Conservation (phyloP, 2,888 invertebrate species). For the Amphipoea lucens region DNA sequence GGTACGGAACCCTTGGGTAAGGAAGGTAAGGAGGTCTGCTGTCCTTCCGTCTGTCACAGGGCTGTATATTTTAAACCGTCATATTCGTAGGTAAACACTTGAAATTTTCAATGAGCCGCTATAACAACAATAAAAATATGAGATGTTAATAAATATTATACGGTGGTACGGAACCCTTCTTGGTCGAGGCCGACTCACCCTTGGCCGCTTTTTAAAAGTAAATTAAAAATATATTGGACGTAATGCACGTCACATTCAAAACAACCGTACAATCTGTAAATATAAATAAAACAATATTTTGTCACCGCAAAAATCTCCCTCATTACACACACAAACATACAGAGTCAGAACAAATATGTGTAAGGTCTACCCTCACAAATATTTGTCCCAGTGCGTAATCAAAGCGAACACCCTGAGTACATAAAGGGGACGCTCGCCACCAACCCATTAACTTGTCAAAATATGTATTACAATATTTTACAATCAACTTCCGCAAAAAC, state of each 20-base stretch:
- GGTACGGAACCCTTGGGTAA: too few species aligned
- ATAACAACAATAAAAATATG: background rate
- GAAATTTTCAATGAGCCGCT: background rate
- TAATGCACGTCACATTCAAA: background rate
- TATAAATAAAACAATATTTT: slow-evolving; percentile 7
- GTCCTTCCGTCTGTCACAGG: too few species aligned
- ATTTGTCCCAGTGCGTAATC: slow-evolving; percentile 46
- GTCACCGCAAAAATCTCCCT: slow-evolving; percentile 13
- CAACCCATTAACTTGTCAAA: slow-evolving; percentile 52
- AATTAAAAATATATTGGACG: background rate
- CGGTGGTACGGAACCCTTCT: background rate
- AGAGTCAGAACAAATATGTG: slow-evolving; percentile 50
- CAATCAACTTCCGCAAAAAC: slow-evolving; percentile 42
- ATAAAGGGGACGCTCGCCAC: slow-evolving; percentile 25
- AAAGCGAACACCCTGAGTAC: slow-evolving; percentile 23
- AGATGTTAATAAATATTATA: too few species aligned
- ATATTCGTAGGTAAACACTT: background rate
- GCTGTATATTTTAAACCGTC: background rate
- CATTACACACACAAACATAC: slow-evolving; percentile 38
- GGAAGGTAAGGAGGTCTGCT: too few species aligned
- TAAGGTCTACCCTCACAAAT: slow-evolving; percentile 50
- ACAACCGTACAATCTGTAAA: background rate
- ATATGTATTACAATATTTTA: slow-evolving; percentile 47
- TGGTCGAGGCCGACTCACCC: background rate
- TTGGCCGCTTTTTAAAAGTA: background rate